Conservation (phyloP, 2,797 vertebrate genomes). For the Graptemys geographica region DNA sequence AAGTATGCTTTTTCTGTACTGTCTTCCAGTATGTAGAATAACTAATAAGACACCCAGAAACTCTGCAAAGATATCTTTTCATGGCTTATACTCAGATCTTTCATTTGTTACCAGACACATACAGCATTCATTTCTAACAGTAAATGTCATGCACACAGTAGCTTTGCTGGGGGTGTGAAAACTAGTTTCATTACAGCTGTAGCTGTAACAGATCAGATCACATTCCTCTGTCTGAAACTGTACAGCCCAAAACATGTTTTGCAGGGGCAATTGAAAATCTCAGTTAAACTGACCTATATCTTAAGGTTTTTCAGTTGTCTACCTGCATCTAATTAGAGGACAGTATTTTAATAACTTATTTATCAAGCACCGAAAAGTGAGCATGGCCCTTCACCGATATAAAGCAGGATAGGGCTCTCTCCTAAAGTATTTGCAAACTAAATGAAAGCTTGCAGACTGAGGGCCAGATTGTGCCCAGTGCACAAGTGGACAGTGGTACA, state of each 20-base stretch:
- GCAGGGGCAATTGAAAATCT: not conserved
- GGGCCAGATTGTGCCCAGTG: not conserved
- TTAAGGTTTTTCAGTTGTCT: slow-evolving; percentile 1
- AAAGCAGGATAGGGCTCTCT: not conserved
- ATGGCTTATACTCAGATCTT: slow-evolving; percentile 62
- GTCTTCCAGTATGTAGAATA: slow-evolving; percentile 46
- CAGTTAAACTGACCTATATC: not conserved
- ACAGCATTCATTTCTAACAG: slow-evolving; percentile 70
- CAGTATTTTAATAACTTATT: not conserved
- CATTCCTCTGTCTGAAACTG: slow-evolving; percentile 7
- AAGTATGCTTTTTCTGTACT: slow-evolving; percentile 38
- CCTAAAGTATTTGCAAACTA: not conserved
- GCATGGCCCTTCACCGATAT: not conserved
- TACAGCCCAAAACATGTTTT: not conserved
- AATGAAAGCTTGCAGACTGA: not conserved
- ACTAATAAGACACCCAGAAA: slow-evolving; percentile 65
- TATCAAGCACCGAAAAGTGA: not conserved
- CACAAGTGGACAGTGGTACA: not conserved
- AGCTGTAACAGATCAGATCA: slow-evolving; percentile 5
- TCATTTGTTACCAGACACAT: slow-evolving; percentile 58
- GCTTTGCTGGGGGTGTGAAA: slow-evolving; percentile 74
- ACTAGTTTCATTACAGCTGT: slow-evolving; percentile 60
- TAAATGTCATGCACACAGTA: slow-evolving; percentile 80
- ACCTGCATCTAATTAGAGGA: not conserved
- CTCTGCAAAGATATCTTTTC: slow-evolving; percentile 68